Evolutionary conservation across 2,888 invertebrate genomes (phyloP).

Genomic region (Plutella xylostella): DNA sequence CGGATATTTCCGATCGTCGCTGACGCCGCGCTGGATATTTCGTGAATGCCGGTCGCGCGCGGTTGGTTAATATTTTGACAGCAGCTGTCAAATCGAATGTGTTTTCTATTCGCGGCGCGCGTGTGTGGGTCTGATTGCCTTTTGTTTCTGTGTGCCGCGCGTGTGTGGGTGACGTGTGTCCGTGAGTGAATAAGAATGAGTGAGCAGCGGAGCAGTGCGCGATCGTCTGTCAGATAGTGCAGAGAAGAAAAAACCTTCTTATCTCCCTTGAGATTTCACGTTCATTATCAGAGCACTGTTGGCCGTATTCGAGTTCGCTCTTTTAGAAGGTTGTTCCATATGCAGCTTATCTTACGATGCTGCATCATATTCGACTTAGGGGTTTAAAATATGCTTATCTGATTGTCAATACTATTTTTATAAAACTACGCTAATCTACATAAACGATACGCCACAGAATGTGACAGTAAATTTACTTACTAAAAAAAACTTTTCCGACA

Average conservation of each 20-base stretch:
- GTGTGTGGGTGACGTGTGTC: conserved; percentile 27
- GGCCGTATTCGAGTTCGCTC: background rate
- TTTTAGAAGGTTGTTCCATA: no score
- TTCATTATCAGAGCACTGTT: conserved; percentile 47
- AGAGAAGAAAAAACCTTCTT: conserved; percentile 27
- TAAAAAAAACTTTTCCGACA: no score
- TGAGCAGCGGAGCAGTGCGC: conserved; percentile 16
- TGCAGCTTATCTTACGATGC: no score
- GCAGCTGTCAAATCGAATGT: conserved; percentile 44
- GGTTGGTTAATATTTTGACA: conserved; percentile 47
- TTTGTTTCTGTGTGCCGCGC: conserved; percentile 2
- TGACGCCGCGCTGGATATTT: conserved; percentile 9
- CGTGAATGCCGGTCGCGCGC: conserved; percentile 29
- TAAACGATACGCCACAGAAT: no score
- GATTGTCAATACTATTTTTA: no score
- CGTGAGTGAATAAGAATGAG: conserved; percentile 26
- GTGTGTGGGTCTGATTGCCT: conserved; percentile 7
- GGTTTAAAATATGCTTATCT: no score
- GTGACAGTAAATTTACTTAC: no score
- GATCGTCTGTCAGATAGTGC: conserved; percentile 36
- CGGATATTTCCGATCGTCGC: conserved; percentile 6
- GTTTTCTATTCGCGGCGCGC: conserved; percentile 17
- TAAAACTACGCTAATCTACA: no score
- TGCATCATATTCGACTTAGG: no score
- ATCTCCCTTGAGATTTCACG: conserved; percentile 51